phyloP scores from a whole-genome alignment of 2,888 invertebrate genomes.

The Polymixis lichenea region DNA sequence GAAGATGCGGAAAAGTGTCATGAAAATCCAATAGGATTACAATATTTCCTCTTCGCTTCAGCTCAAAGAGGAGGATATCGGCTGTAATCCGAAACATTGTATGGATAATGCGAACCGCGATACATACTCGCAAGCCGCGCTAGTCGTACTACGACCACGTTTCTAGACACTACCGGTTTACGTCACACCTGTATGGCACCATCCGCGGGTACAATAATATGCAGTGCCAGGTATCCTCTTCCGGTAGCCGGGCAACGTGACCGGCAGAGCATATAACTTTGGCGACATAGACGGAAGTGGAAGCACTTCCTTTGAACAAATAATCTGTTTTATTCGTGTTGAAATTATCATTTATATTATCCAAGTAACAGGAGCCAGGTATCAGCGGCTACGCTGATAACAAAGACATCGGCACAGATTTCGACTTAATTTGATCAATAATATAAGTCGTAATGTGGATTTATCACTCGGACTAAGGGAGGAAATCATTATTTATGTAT shows the following conservation, averaged over 20 bases:
- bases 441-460: not conserved
- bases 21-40: constrained; percentile 54
- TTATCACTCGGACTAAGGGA: not conserved
- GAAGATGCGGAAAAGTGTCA: constrained; percentile 38
- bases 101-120: constrained; percentile 30
- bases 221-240: not conserved
- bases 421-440: not conserved
- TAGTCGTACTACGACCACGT: no score
- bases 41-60: constrained; percentile 34
- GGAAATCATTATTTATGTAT: not conserved
- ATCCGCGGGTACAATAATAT: not conserved
- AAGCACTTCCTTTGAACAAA: not conserved
- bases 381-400: not conserved
- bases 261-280: not conserved
- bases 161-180: not conserved
- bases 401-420: not conserved
- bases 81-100: constrained; percentile 47
- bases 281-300: not conserved
- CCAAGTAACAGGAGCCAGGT: not conserved
- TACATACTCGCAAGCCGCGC: not conserved
- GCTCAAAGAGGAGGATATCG: constrained; percentile 10
- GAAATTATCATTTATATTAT: not conserved
- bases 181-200: not conserved
- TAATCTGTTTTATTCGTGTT: not conserved
- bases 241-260: not conserved